Conservation (phyloP, 2,113 vertebrate species). For the Castor canadensis region DNA sequence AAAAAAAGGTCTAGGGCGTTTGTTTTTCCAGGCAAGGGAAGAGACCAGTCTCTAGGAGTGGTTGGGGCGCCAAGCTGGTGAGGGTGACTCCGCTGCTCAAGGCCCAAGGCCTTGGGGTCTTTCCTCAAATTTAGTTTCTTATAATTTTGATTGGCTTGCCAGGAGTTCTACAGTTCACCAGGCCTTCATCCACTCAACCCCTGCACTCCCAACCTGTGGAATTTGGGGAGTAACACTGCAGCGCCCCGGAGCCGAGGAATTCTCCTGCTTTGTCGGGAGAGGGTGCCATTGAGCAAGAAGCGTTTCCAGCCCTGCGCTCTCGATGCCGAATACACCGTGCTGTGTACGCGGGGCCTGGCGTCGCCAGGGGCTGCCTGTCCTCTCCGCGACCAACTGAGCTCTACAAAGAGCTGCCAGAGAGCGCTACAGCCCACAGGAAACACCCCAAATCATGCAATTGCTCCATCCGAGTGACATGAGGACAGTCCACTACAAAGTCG, state of each 20-base stretch:
- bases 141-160: not conserved
- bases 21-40: not conserved
- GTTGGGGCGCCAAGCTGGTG: not conserved
- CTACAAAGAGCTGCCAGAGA: not conserved
- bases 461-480: not conserved
- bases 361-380: not conserved
- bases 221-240: not conserved
- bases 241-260: not conserved
- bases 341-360: rapidly evolving
- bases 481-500: not conserved
- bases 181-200: not conserved
- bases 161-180: not conserved
- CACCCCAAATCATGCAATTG: not conserved
- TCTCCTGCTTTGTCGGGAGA: not conserved
- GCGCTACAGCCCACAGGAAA: not conserved
- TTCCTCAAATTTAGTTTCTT: not conserved
- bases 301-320: no score
- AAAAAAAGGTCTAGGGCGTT: not conserved
- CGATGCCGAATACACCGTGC: no score
- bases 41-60: not conserved
- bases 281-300: conserved; percentile 22
- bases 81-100: not conserved
- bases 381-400: rapidly evolving
- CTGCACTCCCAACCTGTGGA: no score
- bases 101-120: not conserved